Evolutionary conservation across 1,140 invertebrate species (phyloP).

Genomic region (Drosophila sproati): DNA sequence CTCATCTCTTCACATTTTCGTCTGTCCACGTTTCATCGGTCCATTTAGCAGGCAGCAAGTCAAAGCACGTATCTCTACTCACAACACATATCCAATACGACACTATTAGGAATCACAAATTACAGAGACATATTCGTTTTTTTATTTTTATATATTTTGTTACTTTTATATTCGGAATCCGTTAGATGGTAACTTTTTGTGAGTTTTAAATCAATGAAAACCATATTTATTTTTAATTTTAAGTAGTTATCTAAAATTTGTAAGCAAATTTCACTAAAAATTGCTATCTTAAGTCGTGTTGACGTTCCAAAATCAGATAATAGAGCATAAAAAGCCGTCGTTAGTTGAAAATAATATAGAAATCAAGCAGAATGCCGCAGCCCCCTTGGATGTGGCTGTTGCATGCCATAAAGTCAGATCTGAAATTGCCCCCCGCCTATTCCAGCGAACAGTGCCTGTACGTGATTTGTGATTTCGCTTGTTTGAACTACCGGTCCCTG

Average conservation of each 20-base stretch:
- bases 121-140: too few species aligned
- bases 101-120: too few species aligned
- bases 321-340: neutral
- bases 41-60: slow-evolving; percentile 46
- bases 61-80: slow-evolving; percentile 47
- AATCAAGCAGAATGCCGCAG: neutral
- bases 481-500: slow-evolving; percentile 56
- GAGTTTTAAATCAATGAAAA: too few species aligned
- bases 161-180: too few species aligned
- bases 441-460: slow-evolving; percentile 40
- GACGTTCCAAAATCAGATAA: too few species aligned
- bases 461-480: slow-evolving; percentile 77
- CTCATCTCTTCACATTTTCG: slow-evolving; percentile 12
- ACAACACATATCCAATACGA: neutral
- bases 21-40: slow-evolving; percentile 26
- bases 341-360: neutral
- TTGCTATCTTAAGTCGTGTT: too few species aligned
- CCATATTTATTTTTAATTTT: too few species aligned
- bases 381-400: neutral
- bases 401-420: slow-evolving; percentile 30
- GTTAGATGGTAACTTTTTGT: too few species aligned
- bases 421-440: slow-evolving; percentile 15
- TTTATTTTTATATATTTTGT: too few species aligned
- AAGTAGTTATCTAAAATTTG: too few species aligned
- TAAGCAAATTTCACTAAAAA: too few species aligned